Conservation (phyloP, 2,797 vertebrate species). For the Phataginus tricuspis region DNA sequence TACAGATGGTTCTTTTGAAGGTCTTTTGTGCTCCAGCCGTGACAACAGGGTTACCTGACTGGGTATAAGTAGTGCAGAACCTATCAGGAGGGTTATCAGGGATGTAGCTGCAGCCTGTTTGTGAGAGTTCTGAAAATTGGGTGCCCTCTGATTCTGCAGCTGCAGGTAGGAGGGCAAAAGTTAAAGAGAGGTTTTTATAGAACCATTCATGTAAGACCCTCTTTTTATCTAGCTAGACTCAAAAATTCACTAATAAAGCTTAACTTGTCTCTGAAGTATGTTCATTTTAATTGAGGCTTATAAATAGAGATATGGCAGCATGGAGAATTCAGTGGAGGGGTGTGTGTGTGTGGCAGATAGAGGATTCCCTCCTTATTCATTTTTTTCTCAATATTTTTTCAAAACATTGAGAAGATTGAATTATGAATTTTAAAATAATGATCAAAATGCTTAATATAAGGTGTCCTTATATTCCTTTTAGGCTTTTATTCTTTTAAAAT, state of each 20-base stretch:
- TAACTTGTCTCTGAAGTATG: not conserved
- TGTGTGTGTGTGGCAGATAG: not conserved
- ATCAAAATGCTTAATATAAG: slow-evolving; percentile 2
- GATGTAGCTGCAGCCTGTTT: not conserved
- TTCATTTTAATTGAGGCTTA: slow-evolving; percentile 27
- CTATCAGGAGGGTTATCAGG: not conserved
- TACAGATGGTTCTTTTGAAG: not conserved
- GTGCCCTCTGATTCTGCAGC: not conserved
- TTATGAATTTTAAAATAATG: slow-evolving; percentile 35
- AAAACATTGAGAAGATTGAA: not conserved
- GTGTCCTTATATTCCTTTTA: not conserved
- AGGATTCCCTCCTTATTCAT: not conserved
- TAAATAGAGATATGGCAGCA: not conserved
- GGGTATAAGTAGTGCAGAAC: not conserved
- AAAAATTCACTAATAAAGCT: not conserved
- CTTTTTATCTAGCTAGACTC: not conserved
- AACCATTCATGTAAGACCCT: not conserved
- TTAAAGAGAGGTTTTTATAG: not conserved
- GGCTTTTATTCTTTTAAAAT: slow-evolving; percentile 46
- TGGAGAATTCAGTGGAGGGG: not conserved
- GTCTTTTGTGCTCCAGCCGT: not conserved
- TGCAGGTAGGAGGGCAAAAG: not conserved
- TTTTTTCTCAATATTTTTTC: not conserved
- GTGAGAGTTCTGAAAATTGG: not conserved
- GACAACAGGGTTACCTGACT: not conserved